Evolutionary conservation across 2,113 vertebrate species (phyloP).

Genomic region (Etheostoma cragini): DNA sequence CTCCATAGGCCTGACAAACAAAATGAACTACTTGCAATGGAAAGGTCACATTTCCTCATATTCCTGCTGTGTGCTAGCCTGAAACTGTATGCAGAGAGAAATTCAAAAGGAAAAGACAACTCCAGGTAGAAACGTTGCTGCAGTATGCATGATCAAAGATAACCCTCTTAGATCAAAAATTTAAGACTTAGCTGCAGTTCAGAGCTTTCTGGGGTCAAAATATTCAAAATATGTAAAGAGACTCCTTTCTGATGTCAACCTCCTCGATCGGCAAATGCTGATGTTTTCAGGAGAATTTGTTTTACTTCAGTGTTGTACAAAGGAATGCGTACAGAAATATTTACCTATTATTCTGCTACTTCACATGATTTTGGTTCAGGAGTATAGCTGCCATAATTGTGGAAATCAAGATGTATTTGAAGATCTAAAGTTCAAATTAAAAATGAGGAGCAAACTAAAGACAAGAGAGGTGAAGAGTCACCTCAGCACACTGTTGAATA

Average conservation of each 20-base stretch:
- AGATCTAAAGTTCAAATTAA: background rate
- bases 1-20: conserved; percentile 31
- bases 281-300: background rate
- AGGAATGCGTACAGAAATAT: background rate
- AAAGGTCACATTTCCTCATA: conserved; percentile 17
- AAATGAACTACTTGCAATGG: conserved; percentile 29
- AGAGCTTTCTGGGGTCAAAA: background rate
- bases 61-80: background rate
- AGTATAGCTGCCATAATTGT: background rate
- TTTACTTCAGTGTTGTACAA: background rate
- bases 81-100: conserved; percentile 7
- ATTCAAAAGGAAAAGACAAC: conserved; percentile 13
- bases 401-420: background rate
- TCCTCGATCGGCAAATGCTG: background rate
- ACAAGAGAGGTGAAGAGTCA: background rate
- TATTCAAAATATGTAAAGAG: too few relatives aligned
- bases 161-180: conserved; percentile 39
- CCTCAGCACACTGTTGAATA: background rate
- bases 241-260: background rate
- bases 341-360: background rate
- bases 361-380: background rate
- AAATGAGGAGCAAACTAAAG: background rate
- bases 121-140: conserved; percentile 9
- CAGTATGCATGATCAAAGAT: conserved; percentile 43
- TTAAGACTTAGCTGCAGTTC: conserved; percentile 16